Base-by-base conservation (phyloP, 1,140 invertebrate genomes). In the Drosophila eugracilis region DNA sequence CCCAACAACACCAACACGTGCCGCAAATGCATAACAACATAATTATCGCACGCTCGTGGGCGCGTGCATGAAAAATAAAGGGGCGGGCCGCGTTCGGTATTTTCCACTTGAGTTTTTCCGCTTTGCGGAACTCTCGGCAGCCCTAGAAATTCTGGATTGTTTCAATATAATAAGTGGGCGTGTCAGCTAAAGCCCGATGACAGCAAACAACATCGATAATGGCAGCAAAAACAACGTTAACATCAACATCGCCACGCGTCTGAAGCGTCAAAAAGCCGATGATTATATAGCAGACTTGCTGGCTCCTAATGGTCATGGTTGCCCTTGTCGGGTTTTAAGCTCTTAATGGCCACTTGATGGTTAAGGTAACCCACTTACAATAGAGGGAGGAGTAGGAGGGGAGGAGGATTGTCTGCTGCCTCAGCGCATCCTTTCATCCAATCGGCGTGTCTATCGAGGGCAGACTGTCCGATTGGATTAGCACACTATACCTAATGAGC, bases 11-110 rank as follows among this genome's bases (percentile, higher is more conserved):
- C 9, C 26, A 57, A 44, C 89, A 90, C 89, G 89, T 90, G 89
- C 57, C 86, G 63, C 69, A 58, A 58, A 58, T 65, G 89, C 75
- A 88, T 81, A 76, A 66, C 81, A 80, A 80, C 78, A 86, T 83
- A 78, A 90, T 89, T 79, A 89, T 86, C 80, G 84, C 89, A 89
- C 80, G 89, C 76, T 88, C 70, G 81, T 77, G 75, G 72, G 65
- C 81, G 80, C 86, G 78, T 86, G 85, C 65, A 44, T 47, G 42
- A 58, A 65, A 49, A 63, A 49, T 21, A 37, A 34, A 28, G 37
- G 34, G 69, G 37, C 32, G 65, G 39, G 41, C 22, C 39, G 5
- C 19, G 1, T 12, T 22, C 54, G 44, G 28, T 47, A 45, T 57
- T 70, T 63, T 70, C 65, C 70, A 79, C 76, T 85, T 79, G 60